Conservation (phyloP, 2,888 invertebrate genomes). For the Sarcophaga variegata region DNA sequence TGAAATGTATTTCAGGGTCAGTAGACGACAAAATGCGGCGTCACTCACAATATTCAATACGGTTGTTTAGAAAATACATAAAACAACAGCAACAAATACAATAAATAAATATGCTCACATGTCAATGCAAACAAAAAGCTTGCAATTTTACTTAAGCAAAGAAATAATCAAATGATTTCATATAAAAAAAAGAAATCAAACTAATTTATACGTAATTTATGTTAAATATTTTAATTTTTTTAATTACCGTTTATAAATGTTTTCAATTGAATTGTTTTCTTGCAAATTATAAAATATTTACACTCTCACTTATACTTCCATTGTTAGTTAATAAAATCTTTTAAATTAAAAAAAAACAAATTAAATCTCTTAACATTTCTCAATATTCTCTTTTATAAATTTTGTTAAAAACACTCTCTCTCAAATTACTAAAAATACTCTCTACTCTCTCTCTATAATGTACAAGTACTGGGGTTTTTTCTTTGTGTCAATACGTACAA, state of each 20-base stretch:
- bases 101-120: background rate
- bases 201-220: background rate
- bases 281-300: background rate
- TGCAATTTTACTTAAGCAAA: no score
- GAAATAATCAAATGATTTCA: background rate
- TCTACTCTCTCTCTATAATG: slow-evolving; percentile 2
- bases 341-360: background rate
- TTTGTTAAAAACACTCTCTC: background rate
- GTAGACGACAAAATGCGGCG: slow-evolving; percentile 70
- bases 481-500: background rate
- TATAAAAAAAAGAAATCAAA: background rate
- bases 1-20: slow-evolving; percentile 70
- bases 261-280: no score
- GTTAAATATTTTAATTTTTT: background rate
- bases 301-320: background rate
- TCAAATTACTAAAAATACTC: no score
- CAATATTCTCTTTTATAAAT: background rate
- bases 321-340: background rate
- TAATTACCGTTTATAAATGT: no score
- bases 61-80: background rate
- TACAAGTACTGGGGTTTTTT: background rate
- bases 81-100: background rate
- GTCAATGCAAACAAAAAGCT: no score
- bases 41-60: slow-evolving; percentile 37
- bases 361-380: background rate